Conservation (phyloP, 2,797 vertebrate genomes). For the Schizopygopsis pylzovi region DNA sequence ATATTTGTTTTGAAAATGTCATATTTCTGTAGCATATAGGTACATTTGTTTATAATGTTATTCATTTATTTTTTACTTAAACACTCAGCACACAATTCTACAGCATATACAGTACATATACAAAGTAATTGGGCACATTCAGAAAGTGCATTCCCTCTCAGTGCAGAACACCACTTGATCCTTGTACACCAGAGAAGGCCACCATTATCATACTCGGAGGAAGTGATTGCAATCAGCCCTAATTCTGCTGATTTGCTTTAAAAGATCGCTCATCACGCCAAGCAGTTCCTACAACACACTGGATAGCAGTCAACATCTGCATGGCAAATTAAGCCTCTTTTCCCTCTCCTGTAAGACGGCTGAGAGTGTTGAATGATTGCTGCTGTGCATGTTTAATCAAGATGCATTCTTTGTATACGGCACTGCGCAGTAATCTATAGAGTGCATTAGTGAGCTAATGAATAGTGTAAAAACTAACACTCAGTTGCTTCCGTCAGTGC, state of each 20-base stretch:
- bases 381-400: slow-evolving; percentile 58
- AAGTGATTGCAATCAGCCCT: slow-evolving; percentile 69
- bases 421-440: slow-evolving; percentile 36
- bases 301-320: slow-evolving; percentile 63
- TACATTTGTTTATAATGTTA: not conserved
- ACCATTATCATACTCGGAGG: slow-evolving; percentile 48
- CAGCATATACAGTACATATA: not conserved
- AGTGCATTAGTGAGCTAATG: slow-evolving; percentile 58
- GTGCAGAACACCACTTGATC: slow-evolving; percentile 47
- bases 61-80: not conserved
- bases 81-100: not conserved
- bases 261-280: slow-evolving; percentile 59
- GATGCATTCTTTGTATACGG: slow-evolving; percentile 52
- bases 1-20: not conserved
- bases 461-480: slow-evolving; percentile 47
- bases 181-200: slow-evolving; percentile 42
- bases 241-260: slow-evolving; percentile 66
- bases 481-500: slow-evolving; percentile 29
- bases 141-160: slow-evolving; percentile 16
- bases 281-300: slow-evolving; percentile 53
- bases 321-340: slow-evolving; percentile 54
- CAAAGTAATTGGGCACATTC: slow-evolving; percentile 13
- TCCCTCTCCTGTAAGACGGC: slow-evolving; percentile 53
- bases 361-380: slow-evolving; percentile 57
- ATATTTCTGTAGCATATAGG: not conserved